Evolutionary conservation across 2,113 vertebrate genomes (phyloP), one percentile per base, ranked within the genome.

Genomic region (Colaptes auratus): DNA sequence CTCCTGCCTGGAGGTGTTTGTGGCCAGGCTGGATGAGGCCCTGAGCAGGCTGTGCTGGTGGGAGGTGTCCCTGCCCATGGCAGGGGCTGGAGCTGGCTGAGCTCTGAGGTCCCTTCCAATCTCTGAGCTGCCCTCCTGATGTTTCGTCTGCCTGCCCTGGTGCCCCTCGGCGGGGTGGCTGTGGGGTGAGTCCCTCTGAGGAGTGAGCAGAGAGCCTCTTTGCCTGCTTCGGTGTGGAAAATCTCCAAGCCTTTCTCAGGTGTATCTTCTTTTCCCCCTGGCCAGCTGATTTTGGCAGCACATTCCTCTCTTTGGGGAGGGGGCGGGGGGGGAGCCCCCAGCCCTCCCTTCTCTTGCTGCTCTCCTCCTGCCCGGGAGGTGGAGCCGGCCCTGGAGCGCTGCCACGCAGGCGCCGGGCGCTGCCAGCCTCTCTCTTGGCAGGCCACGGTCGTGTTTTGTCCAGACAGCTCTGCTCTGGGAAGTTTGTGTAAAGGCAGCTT

Each of bases 401-500:
- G 94, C 90, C 12, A 7, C 20, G 1, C 86, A 63, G 78, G 93
- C 33, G 5, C 11, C 1, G 11, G 70, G 74, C 78, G 72, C 50
- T 87, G 93, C 93, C 91, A 95, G 84, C 21, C 31, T 10, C 76
- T 85, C 67, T 75, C 7, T 65, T 96, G 94, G 96, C 93, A 96
- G 89, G 90, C 87, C 55, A 33, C 1, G 9, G 39, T 27, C 4
- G 4, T 93, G 91, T 96, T 95, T 91, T 95, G 94, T 93, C 96
- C 96, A 89, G 94, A 92, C 91, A 96, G 87, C 82, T 91, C 91
- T 79, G 82, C 91, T 87, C 33, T 75, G 93, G 88, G 96, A 93
- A 94, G 91, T 82, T 82, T 82, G 87, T 93, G 84, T 93, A 79
- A 92, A 92, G 0, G 63, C 87, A 85, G 94, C 84, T 95, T 95